A percentile compares a stretch with the other conserved stretches of the same genome.
Evolutionary conservation across 30 jellyfish, hydroid and myxozoan species (phyloP).

Genomic region (Nemopilema nomurai): DNA sequence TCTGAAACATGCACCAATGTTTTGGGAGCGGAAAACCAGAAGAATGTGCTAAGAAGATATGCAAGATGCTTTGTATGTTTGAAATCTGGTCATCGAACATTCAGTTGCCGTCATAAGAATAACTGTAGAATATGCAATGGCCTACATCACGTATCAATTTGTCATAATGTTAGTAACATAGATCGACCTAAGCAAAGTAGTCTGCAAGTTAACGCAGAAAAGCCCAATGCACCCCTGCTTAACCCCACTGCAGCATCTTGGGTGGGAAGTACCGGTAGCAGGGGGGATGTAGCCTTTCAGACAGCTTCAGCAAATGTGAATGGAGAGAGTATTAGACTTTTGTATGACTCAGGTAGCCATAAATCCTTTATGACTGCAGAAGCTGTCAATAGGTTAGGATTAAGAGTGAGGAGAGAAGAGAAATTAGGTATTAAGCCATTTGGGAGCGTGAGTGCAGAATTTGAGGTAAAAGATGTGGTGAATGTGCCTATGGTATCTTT

Average conservation of each 20-base stretch:
- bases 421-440: constrained; percentile 2
- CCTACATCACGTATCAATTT: constrained; percentile 16
- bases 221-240: constrained; percentile 2
- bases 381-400: background rate
- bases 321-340: constrained; percentile 9
- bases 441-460: background rate
- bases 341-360: too few relatives aligned
- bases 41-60: constrained; percentile 11
- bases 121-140: constrained; percentile 24
- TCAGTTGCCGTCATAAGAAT: constrained; percentile 5
- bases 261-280: constrained; percentile 5
- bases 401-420: constrained; percentile 1
- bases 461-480: too few relatives aligned
- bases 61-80: constrained; percentile 33
- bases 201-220: too few relatives aligned
- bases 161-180: too few relatives aligned
- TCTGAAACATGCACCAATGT: constrained; percentile 36
- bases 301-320: constrained; percentile 31
- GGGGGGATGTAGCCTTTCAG: constrained; percentile 44
- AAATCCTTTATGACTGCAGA: constrained; percentile 15
- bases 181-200: too few relatives aligned
- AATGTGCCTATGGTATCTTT: constrained; percentile 6
- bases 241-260: background rate
- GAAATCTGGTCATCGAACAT: constrained; percentile 26
- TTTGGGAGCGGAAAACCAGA: constrained; percentile 8